phyloP scores from a whole-genome alignment of 2,797 vertebrate genomes.

The Pelochelys cantorii region DNA sequence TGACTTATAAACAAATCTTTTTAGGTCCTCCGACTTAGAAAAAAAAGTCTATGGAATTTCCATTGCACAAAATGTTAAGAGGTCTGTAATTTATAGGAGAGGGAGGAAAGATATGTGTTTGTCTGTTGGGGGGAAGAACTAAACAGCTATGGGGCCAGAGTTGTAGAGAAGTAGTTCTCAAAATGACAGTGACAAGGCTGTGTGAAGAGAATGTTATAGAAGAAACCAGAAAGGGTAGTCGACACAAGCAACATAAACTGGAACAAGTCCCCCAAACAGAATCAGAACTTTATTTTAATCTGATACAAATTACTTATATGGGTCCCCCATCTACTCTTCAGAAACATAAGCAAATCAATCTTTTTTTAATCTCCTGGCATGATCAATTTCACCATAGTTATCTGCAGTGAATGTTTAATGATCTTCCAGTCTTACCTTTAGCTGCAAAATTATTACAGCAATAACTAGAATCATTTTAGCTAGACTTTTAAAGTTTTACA shows the following conservation, averaged over 20 bases:
- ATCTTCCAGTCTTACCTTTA: constrained; percentile 45
- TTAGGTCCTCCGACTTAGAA: too few relatives aligned
- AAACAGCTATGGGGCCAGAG: neutral
- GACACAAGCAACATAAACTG: constrained; percentile 43
- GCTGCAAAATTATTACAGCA: constrained; percentile 51
- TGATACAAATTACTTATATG: constrained; percentile 46
- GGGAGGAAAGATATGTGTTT: constrained; percentile 3
- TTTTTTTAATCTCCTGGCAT: constrained; percentile 28
- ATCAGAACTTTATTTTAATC: constrained; percentile 29
- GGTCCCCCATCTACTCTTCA: neutral
- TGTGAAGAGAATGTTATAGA: neutral
- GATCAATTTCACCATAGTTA: constrained; percentile 3
- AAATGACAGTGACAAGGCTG: neutral
- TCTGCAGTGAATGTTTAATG: constrained; percentile 51
- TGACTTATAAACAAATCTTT: too few relatives aligned
- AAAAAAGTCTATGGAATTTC: neutral
- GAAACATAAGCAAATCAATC: constrained; percentile 6
- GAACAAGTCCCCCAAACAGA: constrained; percentile 34
- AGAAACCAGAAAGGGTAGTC: constrained; percentile 20
- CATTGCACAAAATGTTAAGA: neutral
- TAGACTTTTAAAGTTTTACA: constrained; percentile 30
- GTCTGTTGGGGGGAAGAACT: constrained; percentile 26
- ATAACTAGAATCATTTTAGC: constrained; percentile 54
- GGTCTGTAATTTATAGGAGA: neutral
- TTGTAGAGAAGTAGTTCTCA: constrained; percentile 36